Base-by-base conservation (phyloP, 2,888 invertebrate genomes). In the Tricholauxania praeusta region DNA sequence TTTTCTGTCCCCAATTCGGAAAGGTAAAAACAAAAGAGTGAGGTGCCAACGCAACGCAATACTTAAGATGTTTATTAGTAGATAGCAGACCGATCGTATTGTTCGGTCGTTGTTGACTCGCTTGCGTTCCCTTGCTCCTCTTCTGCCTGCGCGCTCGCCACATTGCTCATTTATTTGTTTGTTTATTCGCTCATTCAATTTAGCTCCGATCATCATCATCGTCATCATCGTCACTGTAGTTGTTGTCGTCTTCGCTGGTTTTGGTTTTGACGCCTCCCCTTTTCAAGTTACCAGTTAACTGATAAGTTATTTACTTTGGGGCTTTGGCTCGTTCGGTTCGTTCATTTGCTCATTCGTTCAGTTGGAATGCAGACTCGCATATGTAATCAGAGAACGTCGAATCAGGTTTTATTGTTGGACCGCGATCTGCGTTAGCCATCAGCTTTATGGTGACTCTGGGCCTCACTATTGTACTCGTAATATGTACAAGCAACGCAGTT, bases 201-300 rank as follows among this genome's bases (percentile, higher is more conserved):
- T 39, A 39, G 52, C 48, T 48, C 55, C 55, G 64, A 19, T 68
- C 59, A 17, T 48, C 51, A 17, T 57, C 59, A 71, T 74, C 74
- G 72, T 70, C 75, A 69, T 69, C 74, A 75, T 73, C 76, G 62
- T 77, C 76, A 76, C 51, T 74, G 60, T 73, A 68, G 67, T 74
- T 63, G 73, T 76, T 71, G 71, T 69, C 63, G 72, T 64, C 70
- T 74, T 77, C 79, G 79, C 81, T 81, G 81, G 60, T 62, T 71
- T 73, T 81, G 81, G 60, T 62, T 71, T 73, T 75, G 74, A 83
- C 84, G 82, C 84, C 84, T 84, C 84, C 84, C 83, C 83, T 83
- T 84, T 83, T 77, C 72, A 10, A 53, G 72, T 80, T 80, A 79
- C 80, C 80, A 78, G 80, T 79, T 79, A 75, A 75, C 79, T 83